Evolutionary conservation across 2,797 vertebrate genomes (phyloP).

Genomic region (Helarctos malayanus): DNA sequence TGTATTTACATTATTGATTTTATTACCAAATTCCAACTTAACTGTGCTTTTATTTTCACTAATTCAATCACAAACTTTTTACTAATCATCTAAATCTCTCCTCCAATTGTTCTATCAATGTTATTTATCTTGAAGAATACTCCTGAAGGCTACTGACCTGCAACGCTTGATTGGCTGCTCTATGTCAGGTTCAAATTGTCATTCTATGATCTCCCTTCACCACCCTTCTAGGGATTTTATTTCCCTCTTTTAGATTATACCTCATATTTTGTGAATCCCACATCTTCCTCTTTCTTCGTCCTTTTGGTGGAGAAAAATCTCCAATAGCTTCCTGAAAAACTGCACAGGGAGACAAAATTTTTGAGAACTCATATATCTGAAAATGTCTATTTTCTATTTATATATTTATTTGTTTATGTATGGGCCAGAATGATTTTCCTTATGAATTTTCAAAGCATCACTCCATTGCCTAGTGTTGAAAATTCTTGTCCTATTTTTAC

Average conservation of each 20-base stretch:
- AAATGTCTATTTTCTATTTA: not conserved
- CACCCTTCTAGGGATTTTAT: not conserved
- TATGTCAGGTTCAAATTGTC: not conserved
- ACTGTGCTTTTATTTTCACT: not conserved
- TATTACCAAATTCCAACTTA: not conserved
- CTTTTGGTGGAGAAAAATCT: slow-evolving; percentile 27
- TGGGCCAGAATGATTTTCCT: not conserved
- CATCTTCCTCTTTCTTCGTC: not conserved
- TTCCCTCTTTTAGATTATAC: not conserved
- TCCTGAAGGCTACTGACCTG: not conserved
- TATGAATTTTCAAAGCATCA: slow-evolving; percentile 8
- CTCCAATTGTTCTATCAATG: not conserved
- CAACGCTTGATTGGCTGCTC: not conserved
- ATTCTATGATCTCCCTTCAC: not conserved
- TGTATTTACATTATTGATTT: not conserved
- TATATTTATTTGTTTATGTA: not conserved
- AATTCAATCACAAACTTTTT: not conserved
- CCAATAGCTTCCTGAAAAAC: slow-evolving; percentile 1
- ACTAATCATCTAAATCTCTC: not conserved
- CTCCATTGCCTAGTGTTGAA: not conserved
- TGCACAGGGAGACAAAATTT: not conserved
- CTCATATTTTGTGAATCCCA: not conserved
- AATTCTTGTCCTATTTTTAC: not conserved
- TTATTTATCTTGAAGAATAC: not conserved
- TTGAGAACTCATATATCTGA: not conserved